Evolutionary conservation across 1,140 invertebrate species (phyloP).

Genomic region (Chironomus tepperi): DNA sequence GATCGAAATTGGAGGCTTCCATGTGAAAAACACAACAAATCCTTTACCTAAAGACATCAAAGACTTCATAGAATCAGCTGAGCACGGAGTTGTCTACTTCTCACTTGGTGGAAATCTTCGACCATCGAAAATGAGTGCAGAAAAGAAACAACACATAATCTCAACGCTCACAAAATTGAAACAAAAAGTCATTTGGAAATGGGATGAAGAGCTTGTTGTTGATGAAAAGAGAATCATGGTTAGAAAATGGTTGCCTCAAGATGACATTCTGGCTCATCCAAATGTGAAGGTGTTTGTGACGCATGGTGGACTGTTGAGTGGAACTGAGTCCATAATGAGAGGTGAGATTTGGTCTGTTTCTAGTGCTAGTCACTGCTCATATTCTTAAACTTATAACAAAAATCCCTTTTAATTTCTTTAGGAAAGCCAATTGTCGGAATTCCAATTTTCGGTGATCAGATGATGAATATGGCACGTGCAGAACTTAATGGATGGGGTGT

Average conservation of each 20-base stretch:
- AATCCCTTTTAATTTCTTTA: no score
- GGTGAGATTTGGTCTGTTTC: conserved; percentile 31
- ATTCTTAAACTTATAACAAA: no score
- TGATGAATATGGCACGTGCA: conserved; percentile 45
- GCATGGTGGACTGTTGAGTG: conserved; percentile 57
- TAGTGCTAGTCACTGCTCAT: no score
- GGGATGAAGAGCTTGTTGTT: conserved; percentile 43
- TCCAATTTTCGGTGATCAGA: conserved; percentile 57
- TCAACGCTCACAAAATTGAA: conserved; percentile 45
- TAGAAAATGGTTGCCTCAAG: conserved; percentile 54
- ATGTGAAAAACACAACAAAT: conserved; percentile 40
- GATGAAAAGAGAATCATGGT: conserved; percentile 44
- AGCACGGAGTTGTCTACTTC: conserved; percentile 53
- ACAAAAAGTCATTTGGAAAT: conserved; percentile 58
- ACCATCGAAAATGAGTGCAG: conserved; percentile 37
- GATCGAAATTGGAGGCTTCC: conserved; percentile 50
- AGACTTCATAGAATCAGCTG: conserved; percentile 48
- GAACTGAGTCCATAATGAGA: conserved; percentile 56
- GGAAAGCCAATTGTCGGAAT: conserved; percentile 58
- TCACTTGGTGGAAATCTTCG: conserved; percentile 50
- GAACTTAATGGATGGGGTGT: conserved; percentile 43
- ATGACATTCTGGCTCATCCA: conserved; percentile 51
- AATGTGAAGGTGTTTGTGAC: conserved; percentile 55
- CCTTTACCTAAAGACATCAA: conserved; percentile 46
- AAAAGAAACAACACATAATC: conserved; percentile 43